Evolutionary conservation across 1,140 invertebrate species (phyloP).

Genomic region (Episyrphus balteatus): DNA sequence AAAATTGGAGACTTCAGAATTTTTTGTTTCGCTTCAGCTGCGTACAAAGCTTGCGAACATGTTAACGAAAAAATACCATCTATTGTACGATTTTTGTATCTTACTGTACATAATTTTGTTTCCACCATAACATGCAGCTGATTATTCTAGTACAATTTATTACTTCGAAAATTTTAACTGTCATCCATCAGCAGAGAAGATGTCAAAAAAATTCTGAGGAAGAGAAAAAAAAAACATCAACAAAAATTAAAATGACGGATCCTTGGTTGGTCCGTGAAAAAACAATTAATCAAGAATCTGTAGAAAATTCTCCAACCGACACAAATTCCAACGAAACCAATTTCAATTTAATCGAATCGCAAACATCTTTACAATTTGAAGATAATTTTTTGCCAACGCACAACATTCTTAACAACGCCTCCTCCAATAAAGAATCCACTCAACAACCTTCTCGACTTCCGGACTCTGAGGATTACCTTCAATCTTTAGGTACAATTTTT

Average conservation of each 20-base stretch:
- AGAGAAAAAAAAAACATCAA: too few relatives aligned
- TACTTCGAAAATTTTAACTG: too few relatives aligned
- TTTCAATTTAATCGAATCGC: not conserved
- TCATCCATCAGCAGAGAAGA: too few relatives aligned
- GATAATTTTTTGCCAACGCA: conserved; percentile 37
- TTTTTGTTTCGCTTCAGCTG: too few relatives aligned
- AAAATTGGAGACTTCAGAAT: too few relatives aligned
- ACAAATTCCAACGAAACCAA: not conserved
- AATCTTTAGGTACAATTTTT: conserved; percentile 18
- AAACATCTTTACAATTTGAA: conserved; percentile 30
- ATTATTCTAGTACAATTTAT: too few relatives aligned
- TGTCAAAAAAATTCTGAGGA: too few relatives aligned
- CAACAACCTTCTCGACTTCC: conserved; percentile 32
- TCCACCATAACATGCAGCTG: too few relatives aligned
- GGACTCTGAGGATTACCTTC: conserved; percentile 29
- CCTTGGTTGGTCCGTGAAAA: conserved; percentile 9
- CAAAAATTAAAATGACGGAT: conserved; percentile 9
- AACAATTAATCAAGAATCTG: not conserved
- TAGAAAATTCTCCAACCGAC: conserved; percentile 1
- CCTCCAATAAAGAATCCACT: not conserved
- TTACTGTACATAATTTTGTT: too few relatives aligned
- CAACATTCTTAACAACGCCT: not conserved
- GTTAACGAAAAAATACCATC: too few relatives aligned
- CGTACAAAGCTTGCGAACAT: too few relatives aligned
- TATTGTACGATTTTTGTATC: too few relatives aligned